Evolutionary conservation across 1,140 invertebrate species (phyloP), one percentile per base, ranked within the genome.

Genomic region (Anastatus disparis): DNA sequence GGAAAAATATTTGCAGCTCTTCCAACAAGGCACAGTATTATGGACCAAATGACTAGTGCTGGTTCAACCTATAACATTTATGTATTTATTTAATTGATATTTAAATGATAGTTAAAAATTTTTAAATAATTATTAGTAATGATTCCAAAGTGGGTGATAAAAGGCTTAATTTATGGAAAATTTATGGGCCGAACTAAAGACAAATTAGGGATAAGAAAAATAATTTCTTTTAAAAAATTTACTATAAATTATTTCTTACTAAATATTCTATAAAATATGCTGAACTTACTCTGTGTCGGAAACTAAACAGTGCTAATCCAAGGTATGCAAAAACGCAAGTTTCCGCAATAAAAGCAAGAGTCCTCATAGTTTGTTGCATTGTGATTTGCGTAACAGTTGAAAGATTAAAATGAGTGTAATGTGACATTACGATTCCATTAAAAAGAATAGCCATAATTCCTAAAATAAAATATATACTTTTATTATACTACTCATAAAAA

Each of bases 381-480:
- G 97, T 99, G 9, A 99, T 98, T 87, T 99, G 97, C 13, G 97
- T 98, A 4, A 99, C 94, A 20, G 97, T 98, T 1, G 97, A 99
- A 15, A 99, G 86, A 85, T 99, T 99, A 77, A 96, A 97, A 88
- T 99, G 98, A 17, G 97, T 99, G 79, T 99, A 99, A 84, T 99
- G 98, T 1, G 97, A 99, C 98, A 99, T 99, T 0, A 98, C 97
- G 80, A 99, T 97, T 2, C 97, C 98, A 88, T 97, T 98, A 82
- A 99, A 99, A 70, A 99, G 86, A 78, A 99, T 99, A 15, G 98
- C 97, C 98, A 99, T 99, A 46, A 99, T 99, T 69, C 97, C 96
- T 94, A 86, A 73, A 88, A 88, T 73, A 77, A 74, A 73, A 78
- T 72, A 71, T 62, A 52, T 56, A 55, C 44, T 29, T 66, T 13